phyloP scores from a whole-genome alignment of 2,888 invertebrate genomes.

The Adineta ricciae region DNA sequence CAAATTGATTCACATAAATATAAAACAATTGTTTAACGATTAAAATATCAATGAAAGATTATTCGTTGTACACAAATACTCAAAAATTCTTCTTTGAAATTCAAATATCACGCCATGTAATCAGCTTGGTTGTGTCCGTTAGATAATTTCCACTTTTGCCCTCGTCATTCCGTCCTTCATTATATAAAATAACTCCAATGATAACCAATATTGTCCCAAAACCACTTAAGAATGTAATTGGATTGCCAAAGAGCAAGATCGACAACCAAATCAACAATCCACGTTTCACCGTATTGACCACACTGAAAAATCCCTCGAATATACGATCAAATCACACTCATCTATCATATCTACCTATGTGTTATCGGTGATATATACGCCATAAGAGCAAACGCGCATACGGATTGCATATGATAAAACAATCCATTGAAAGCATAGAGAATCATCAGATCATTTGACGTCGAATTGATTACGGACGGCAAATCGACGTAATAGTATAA shows the following conservation, averaged over 20 bases:
- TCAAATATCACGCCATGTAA: not conserved
- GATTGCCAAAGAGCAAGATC: constrained; percentile 64
- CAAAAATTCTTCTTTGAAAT: not conserved
- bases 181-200: constrained; percentile 64
- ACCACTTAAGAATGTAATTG: constrained; percentile 63
- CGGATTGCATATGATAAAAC: constrained; percentile 70
- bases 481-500: constrained; percentile 61
- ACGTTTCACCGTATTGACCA: constrained; percentile 68
- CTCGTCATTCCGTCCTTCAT: constrained; percentile 57
- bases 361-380: constrained; percentile 70
- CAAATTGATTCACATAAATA: no score
- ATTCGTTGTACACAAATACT: not conserved
- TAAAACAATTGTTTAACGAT: no score
- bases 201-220: constrained; percentile 64
- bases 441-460: not conserved
- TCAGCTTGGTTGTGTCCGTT: not conserved
- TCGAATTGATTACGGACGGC: constrained; percentile 45
- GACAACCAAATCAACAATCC: constrained; percentile 67
- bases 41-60: not conserved
- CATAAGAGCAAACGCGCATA: constrained; percentile 68
- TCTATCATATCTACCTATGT: constrained; percentile 57
- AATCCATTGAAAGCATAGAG: constrained; percentile 61
- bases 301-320: constrained; percentile 53
- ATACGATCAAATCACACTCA: not conserved
- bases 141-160: not conserved